A percentile compares a stretch with the other conserved stretches of the same genome.
Conservation (phyloP, 2,113 vertebrate species). For the Myxocyprinus asiaticus region DNA sequence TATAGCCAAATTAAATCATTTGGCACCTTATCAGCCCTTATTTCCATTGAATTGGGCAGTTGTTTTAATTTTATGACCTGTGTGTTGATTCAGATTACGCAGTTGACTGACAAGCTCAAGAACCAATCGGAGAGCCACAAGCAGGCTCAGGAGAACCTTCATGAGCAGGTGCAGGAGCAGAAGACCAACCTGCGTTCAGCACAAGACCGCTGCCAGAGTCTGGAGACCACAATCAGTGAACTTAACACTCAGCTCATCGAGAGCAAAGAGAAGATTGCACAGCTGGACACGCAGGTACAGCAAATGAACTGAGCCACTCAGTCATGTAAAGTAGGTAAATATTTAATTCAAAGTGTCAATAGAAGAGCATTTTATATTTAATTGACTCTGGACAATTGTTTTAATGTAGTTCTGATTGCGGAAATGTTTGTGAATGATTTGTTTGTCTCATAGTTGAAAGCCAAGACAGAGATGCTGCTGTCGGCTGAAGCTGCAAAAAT, state of each 20-base stretch:
- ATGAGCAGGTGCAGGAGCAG: slow-evolving; percentile 96
- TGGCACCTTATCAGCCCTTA: too few species aligned
- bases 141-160: slow-evolving; percentile 95
- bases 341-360: too few species aligned
- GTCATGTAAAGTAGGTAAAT: too few species aligned
- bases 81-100: slow-evolving; percentile 78
- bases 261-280: slow-evolving; percentile 90
- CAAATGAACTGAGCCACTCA: neutral
- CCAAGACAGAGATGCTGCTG: slow-evolving; percentile 93
- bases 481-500: slow-evolving; percentile 94
- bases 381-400: too few species aligned
- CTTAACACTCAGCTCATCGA: slow-evolving; percentile 86
- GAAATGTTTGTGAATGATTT: neutral
- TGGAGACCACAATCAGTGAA: slow-evolving; percentile 84
- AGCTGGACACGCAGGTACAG: slow-evolving; percentile 90
- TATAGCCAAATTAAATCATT: too few species aligned
- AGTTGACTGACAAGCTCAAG: slow-evolving; percentile 93
- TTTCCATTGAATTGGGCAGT: too few species aligned
- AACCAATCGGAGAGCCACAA: slow-evolving; percentile 99
- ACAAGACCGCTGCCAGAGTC: slow-evolving; percentile 86
- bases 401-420: too few species aligned
- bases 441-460: slow-evolving; percentile 85
- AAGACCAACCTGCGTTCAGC: slow-evolving; percentile 87
- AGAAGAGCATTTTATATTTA: too few species aligned
- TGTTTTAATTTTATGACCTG: neutral